Conservation (phyloP, 2,113 vertebrate genomes). For the Chloebia gouldiae region DNA sequence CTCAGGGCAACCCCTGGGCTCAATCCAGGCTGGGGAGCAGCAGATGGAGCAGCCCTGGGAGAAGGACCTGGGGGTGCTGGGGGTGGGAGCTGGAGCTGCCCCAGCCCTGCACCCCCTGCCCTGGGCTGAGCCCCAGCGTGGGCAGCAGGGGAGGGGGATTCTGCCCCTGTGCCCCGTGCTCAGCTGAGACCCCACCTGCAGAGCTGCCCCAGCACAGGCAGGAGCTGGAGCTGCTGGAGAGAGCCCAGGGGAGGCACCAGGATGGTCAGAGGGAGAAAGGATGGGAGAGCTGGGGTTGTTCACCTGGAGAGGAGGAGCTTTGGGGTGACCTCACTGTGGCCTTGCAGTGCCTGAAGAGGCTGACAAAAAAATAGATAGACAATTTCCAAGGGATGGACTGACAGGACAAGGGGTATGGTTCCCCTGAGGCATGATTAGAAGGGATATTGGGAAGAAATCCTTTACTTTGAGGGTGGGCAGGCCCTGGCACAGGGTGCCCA, state of each 20-base stretch:
- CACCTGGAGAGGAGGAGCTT: not conserved
- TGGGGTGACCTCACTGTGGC: fast-evolving
- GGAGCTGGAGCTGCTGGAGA: not conserved
- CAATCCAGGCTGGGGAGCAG: not conserved
- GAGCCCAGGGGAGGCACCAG: not conserved
- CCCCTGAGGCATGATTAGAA: too few relatives aligned
- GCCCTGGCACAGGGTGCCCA: not conserved
- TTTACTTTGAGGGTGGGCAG: fast-evolving
- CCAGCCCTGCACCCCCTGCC: not conserved
- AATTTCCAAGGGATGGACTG: fast-evolving
- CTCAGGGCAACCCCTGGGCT: fast-evolving
- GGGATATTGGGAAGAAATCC: fast-evolving
- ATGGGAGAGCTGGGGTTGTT: not conserved
- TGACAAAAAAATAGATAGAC: fast-evolving
- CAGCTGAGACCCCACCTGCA: not conserved
- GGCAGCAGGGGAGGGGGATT: not conserved
- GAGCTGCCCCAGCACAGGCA: not conserved
- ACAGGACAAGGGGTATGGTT: not conserved
- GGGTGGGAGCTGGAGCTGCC: not conserved
- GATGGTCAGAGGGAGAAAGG: not conserved
- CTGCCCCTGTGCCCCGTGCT: not conserved
- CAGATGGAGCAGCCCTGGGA: not conserved
- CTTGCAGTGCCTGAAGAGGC: not conserved
- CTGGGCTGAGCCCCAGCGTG: not conserved
- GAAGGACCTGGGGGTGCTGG: not conserved